phyloP scores from a whole-genome alignment of 2,888 invertebrate species.

The Chironomus riparius region DNA sequence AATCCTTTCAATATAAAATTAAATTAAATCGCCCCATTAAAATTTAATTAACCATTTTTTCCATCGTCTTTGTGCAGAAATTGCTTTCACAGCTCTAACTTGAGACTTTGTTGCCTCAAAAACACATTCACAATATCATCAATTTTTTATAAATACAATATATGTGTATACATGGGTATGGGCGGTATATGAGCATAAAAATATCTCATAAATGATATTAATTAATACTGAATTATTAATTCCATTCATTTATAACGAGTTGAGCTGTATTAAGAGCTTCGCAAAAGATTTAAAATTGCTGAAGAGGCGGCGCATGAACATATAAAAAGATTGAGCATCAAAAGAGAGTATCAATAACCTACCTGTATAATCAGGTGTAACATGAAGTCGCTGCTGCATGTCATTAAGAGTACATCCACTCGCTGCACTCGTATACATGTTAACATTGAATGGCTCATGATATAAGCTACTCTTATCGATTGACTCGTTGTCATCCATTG shows the following conservation, averaged over 20 bases:
- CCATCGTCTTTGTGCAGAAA: too few relatives aligned
- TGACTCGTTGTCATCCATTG: conserved; percentile 43
- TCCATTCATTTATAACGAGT: too few relatives aligned
- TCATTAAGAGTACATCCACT: conserved; percentile 43
- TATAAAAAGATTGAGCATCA: not conserved
- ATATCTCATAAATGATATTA: not conserved
- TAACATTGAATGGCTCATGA: conserved; percentile 45
- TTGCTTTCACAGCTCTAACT: too few relatives aligned
- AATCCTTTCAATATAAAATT: too few relatives aligned
- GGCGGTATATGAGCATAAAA: not conserved
- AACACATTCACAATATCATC: too few relatives aligned
- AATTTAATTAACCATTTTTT: too few relatives aligned
- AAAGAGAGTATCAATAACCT: conserved; percentile 31
- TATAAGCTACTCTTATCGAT: conserved; percentile 44
- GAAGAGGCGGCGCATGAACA: not conserved
- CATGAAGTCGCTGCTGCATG: conserved; percentile 43
- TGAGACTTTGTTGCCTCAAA: too few relatives aligned
- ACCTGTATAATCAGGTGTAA: conserved; percentile 52
- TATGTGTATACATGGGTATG: not conserved
- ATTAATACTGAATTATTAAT: conserved; percentile 6
- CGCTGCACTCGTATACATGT: conserved; percentile 44
- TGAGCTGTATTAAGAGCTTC: too few relatives aligned
- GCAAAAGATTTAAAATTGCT: too few relatives aligned
- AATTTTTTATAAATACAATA: not conserved
- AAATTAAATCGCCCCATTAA: too few relatives aligned